Percentiles rank a stretch among this genome's conserved stretches.
Conservation (phyloP, 1,140 invertebrate genomes). For the Thaumatotibia leucotreta region DNA sequence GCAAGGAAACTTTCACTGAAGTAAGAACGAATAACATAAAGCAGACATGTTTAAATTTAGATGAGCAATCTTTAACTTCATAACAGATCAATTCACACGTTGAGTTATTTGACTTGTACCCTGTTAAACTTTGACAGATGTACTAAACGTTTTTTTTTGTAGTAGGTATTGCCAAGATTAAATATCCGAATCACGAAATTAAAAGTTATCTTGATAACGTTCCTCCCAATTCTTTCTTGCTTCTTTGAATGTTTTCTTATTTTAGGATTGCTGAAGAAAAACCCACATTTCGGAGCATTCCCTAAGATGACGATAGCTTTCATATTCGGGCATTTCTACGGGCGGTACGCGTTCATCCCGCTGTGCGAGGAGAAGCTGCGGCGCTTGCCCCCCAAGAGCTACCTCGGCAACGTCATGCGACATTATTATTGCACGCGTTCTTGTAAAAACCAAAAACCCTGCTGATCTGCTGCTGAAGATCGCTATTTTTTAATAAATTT, state of each 20-base stretch:
- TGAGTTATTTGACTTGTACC: too few species aligned
- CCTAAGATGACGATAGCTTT: conserved; percentile 48
- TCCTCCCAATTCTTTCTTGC: conserved; percentile 47
- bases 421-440: conserved; percentile 29
- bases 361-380: conserved; percentile 46
- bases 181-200: too few species aligned
- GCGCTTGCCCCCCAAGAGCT: conserved; percentile 35
- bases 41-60: too few species aligned
- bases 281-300: conserved; percentile 46
- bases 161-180: too few species aligned
- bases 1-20: conserved; percentile 64
- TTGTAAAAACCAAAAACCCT: conserved; percentile 25
- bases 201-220: conserved; percentile 22
- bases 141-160: not conserved
- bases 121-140: too few species aligned
- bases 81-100: too few species aligned
- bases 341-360: conserved; percentile 42
- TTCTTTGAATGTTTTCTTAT: conserved; percentile 68
- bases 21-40: conserved; percentile 41
- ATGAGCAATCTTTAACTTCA: too few species aligned
- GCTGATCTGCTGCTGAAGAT: not conserved
- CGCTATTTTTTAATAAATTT: too few species aligned
- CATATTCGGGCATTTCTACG: conserved; percentile 42
- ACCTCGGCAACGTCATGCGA: conserved; percentile 52
- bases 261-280: conserved; percentile 52